Evolutionary conservation across 2,888 invertebrate species (phyloP).

Genomic region (Formica aserva): DNA sequence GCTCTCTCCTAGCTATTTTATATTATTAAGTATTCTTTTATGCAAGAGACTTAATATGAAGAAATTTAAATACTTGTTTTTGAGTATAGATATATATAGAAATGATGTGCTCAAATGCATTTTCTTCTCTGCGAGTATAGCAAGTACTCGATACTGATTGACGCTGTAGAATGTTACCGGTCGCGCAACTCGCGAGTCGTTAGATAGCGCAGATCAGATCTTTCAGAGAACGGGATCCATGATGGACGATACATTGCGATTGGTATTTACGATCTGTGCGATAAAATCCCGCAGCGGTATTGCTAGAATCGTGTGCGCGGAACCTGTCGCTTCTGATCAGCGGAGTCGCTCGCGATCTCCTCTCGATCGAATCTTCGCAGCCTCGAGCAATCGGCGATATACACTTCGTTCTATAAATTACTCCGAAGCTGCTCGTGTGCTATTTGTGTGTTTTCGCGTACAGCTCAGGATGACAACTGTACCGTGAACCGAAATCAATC

Average conservation of each 20-base stretch:
- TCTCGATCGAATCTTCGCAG: conserved; percentile 36
- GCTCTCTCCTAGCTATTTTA: background rate
- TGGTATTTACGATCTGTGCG: conserved; percentile 39
- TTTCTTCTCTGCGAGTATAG: background rate
- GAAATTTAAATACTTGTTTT: background rate
- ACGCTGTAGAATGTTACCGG: conserved; percentile 36
- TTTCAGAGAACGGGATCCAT: conserved; percentile 35
- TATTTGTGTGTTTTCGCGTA: conserved; percentile 44
- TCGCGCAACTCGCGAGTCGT: conserved; percentile 32
- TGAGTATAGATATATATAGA: background rate
- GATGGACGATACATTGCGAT: conserved; percentile 43
- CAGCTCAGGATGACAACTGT: background rate
- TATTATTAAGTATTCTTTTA: background rate
- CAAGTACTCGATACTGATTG: conserved; percentile 3
- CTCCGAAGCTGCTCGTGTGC: conserved; percentile 20
- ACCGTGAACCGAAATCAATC: conserved; percentile 34
- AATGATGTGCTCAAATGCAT: background rate
- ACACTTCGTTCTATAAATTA: conserved; percentile 43
- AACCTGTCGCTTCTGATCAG: conserved; percentile 53
- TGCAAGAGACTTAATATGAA: background rate
- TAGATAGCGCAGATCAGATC: conserved; percentile 46
- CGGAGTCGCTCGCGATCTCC: conserved; percentile 35
- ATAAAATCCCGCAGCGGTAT: conserved; percentile 41
- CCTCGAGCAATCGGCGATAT: conserved; percentile 26
- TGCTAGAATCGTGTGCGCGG: conserved; percentile 33